phyloP scores from a whole-genome alignment of 2,888 invertebrate species.

The Drosophila macrothrix region DNA sequence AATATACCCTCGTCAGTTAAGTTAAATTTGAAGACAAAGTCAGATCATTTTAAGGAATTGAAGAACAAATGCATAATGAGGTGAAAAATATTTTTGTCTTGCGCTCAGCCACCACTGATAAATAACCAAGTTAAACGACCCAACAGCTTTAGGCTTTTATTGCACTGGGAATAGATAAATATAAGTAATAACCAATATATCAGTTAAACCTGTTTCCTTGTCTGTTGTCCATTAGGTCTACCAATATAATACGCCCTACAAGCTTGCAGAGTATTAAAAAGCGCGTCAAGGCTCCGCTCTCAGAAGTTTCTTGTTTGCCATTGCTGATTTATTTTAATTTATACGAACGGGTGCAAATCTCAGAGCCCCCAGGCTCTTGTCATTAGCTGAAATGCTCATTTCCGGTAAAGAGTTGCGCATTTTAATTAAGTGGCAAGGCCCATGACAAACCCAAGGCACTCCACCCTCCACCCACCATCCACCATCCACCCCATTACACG shows the following conservation, averaged over 20 bases:
- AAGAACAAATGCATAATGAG: not conserved
- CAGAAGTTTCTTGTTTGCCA: conserved; percentile 22
- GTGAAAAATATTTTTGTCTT: not conserved
- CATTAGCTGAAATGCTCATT: conserved; percentile 78
- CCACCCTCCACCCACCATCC: not conserved
- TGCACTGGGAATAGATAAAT: not conserved
- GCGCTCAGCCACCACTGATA: not conserved
- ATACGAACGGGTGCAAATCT: conserved; percentile 50
- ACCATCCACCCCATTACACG: not conserved
- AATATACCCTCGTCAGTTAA: not conserved
- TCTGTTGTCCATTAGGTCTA: not conserved
- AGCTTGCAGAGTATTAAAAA: conserved; percentile 13
- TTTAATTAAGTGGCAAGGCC: conserved; percentile 70
- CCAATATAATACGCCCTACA: not conserved
- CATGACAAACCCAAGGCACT: conserved; percentile 4
- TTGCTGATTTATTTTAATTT: conserved; percentile 58
- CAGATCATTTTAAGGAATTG: not conserved
- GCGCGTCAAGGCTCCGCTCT: not conserved
- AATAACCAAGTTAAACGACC: not conserved
- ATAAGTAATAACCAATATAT: not conserved
- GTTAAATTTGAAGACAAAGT: not conserved
- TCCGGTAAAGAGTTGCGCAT: conserved; percentile 78
- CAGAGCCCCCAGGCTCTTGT: conserved; percentile 50
- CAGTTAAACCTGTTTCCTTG: not conserved
- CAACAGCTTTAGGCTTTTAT: not conserved